Conservation (phyloP, 2,113 vertebrate genomes). For the Mormyrus iriodes region DNA sequence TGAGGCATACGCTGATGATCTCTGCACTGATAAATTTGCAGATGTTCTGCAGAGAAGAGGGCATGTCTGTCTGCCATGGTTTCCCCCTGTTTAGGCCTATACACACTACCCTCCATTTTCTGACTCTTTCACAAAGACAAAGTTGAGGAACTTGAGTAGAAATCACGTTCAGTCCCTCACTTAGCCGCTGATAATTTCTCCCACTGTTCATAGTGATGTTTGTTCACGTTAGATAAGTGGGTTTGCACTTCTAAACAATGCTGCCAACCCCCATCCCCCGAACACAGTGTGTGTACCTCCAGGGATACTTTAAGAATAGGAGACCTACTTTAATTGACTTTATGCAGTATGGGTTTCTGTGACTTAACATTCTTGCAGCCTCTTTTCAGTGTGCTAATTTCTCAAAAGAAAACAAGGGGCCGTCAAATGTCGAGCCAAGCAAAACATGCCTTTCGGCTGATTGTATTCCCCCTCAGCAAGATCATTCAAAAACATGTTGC, state of each 20-base stretch:
- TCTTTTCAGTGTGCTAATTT: neutral
- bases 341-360: neutral
- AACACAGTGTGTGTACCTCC: neutral
- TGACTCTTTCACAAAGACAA: neutral
- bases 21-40: neutral
- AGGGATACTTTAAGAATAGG: neutral
- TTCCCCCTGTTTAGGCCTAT: neutral
- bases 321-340: neutral
- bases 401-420: neutral
- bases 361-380: neutral
- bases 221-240: neutral
- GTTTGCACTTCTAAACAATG: neutral
- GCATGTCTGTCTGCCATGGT: neutral
- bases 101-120: neutral
- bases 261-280: neutral
- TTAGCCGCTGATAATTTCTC: neutral
- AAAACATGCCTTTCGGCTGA: neutral
- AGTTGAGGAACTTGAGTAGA: neutral
- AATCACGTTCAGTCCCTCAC: neutral
- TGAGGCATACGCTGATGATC: neutral
- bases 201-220: neutral
- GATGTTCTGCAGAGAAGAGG: neutral
- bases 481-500: neutral
- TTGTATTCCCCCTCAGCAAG: neutral
- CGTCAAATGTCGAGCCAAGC: neutral